Evolutionary conservation across 2,888 invertebrate species (phyloP).

Genomic region (Drosophila anomelani): DNA sequence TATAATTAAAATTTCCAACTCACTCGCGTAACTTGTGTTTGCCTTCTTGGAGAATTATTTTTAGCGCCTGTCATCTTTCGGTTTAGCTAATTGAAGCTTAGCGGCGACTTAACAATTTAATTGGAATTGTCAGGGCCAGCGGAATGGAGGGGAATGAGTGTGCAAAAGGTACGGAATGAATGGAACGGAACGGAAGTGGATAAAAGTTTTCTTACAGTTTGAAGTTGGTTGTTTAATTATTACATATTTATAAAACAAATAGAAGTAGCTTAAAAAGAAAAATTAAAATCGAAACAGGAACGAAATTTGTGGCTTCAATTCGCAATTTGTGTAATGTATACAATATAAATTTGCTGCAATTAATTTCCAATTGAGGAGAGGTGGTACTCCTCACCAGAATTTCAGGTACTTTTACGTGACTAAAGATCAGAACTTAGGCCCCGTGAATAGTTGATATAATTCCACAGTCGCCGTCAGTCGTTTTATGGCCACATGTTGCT

Average conservation of each 20-base stretch:
- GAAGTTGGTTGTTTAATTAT: neutral
- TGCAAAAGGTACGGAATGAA: slow-evolving; percentile 3
- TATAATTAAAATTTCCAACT: slow-evolving; percentile 79
- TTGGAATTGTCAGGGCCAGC: slow-evolving; percentile 29
- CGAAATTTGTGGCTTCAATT: too few relatives aligned
- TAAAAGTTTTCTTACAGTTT: neutral
- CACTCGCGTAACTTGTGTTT: slow-evolving; percentile 17
- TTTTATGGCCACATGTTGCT: slow-evolving; percentile 77
- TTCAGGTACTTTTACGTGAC: slow-evolving; percentile 17
- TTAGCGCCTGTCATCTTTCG: slow-evolving; percentile 45
- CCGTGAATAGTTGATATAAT: slow-evolving; percentile 35
- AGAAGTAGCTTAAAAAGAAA: neutral
- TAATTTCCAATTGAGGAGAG: slow-evolving; percentile 5
- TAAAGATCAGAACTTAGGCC: neutral
- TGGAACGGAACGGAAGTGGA: neutral
- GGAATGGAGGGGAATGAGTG: neutral
- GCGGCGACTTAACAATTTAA: slow-evolving; percentile 42
- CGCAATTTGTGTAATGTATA: too few relatives aligned
- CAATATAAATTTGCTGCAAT: neutral
- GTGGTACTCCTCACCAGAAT: too few relatives aligned
- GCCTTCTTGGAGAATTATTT: slow-evolving; percentile 59
- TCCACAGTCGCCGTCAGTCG: neutral
- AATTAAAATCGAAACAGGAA: too few relatives aligned
- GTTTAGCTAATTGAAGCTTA: slow-evolving; percentile 55
- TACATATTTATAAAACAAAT: neutral